These are phyloP conservation scores for Tryphoninae sp. DNA, from an alignment of 2,888 invertebrate species.

Conservation along the genomic window DNA sequence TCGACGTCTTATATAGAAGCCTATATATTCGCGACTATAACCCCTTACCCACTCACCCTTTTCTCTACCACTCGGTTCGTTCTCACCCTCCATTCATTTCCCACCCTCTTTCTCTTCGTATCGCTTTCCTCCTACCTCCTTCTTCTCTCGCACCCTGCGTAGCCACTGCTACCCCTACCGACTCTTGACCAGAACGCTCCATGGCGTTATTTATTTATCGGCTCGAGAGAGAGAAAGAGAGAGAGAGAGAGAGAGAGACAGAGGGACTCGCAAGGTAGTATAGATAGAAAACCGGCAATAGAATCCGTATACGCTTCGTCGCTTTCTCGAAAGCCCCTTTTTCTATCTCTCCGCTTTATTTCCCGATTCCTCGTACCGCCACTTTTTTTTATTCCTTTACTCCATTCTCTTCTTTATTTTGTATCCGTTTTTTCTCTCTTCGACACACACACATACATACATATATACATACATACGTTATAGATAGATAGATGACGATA, in stretches of 20 bases:
- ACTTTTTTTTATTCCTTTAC: background rate
- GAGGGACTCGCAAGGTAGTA: background rate
- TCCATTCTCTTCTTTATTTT: slow-evolving; percentile 18
- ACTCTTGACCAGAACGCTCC: slow-evolving; percentile 54
- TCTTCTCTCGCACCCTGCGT: slow-evolving; percentile 12
- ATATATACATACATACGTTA: background rate
- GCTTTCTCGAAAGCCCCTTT: slow-evolving; percentile 28
- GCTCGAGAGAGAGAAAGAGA: background rate
- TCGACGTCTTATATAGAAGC: slow-evolving; percentile 32
- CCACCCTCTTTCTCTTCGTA: slow-evolving; percentile 11
- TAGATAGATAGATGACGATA: no score
- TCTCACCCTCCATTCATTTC: slow-evolving; percentile 30
- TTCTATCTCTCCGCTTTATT: slow-evolving; percentile 33
- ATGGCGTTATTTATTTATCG: slow-evolving; percentile 60
- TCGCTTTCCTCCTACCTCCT: slow-evolving; percentile 4
- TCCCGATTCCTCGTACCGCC: background rate
- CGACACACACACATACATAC: background rate
- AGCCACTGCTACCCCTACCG: slow-evolving; percentile 27
- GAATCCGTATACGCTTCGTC: slow-evolving; percentile 53
- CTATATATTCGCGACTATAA: slow-evolving; percentile 44
- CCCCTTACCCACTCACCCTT: slow-evolving; percentile 37
- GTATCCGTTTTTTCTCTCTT: slow-evolving; percentile 4
- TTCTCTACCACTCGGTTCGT: slow-evolving; percentile 21
- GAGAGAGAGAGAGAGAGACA: background rate
- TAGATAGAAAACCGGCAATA: slow-evolving; percentile 30